These are phyloP conservation scores for Coranthus polyacanthus DNA, from an alignment of 2,797 vertebrate species.

Conservation along the genomic window DNA sequence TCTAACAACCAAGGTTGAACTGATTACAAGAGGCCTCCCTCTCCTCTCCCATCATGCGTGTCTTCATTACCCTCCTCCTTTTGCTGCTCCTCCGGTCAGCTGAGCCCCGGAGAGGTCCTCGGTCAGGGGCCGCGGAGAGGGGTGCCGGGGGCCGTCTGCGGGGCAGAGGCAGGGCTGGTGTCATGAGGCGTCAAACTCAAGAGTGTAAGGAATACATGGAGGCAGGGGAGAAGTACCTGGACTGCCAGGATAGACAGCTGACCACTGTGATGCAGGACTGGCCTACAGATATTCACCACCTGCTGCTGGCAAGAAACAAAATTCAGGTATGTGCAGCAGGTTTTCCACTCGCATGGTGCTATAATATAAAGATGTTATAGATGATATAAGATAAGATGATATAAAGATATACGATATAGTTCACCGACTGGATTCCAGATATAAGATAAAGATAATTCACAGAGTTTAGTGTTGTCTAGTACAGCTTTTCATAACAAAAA, in stretches of 20 bases:
- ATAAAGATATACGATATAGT: too few species aligned
- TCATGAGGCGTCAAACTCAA: constrained; percentile 85
- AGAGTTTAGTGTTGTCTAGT: neutral
- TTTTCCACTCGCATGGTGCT: neutral
- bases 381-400: too few species aligned
- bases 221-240: constrained; percentile 92
- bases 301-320: constrained; percentile 93
- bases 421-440: constrained; percentile 6
- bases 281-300: constrained; percentile 93
- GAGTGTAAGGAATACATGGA: constrained; percentile 91
- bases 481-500: neutral
- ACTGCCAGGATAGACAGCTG: constrained; percentile 93
- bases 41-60: constrained; percentile 87
- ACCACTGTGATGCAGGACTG: constrained; percentile 88
- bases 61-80: constrained; percentile 83
- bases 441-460: neutral
- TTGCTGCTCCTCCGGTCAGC: constrained; percentile 85
- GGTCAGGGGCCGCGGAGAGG: constrained; percentile 73
- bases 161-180: constrained; percentile 70
- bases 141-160: constrained; percentile 60
- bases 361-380: neutral
- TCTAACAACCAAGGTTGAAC: constrained; percentile 47
- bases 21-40: constrained; percentile 50
- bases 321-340: constrained; percentile 82
- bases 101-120: constrained; percentile 81